phyloP scores from a whole-genome alignment of 2,888 invertebrate genomes.

The Notodonta dromedarius region DNA sequence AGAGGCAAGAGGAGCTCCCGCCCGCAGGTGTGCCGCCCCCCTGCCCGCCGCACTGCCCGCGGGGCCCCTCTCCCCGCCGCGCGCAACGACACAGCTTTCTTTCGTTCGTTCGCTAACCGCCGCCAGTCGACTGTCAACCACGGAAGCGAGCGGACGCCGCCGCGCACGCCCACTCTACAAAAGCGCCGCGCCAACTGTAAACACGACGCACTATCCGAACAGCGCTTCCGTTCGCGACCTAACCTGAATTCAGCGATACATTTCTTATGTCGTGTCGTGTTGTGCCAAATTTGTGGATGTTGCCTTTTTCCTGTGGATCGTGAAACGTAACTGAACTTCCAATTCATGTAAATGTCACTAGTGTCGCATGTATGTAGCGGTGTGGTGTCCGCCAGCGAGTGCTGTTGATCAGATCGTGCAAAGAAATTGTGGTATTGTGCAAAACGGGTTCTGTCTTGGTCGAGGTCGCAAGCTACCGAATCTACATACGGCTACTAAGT shows the following conservation, averaged over 20 bases:
- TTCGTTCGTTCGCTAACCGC: slow-evolving; percentile 45
- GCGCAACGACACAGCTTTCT: slow-evolving; percentile 63
- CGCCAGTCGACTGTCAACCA: slow-evolving; percentile 78
- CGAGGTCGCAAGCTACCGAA: slow-evolving; percentile 65
- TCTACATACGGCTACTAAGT: slow-evolving; percentile 55
- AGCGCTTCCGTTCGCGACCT: slow-evolving; percentile 74
- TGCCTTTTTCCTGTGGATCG: slow-evolving; percentile 59
- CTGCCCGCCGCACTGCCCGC: slow-evolving; percentile 50
- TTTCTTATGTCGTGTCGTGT: slow-evolving; percentile 70
- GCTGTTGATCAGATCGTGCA: slow-evolving; percentile 64
- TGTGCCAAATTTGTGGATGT: slow-evolving; percentile 75
- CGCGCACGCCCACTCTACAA: slow-evolving; percentile 39
- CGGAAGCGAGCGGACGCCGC: slow-evolving; percentile 58
- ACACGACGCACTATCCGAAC: slow-evolving; percentile 78
- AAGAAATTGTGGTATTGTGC: slow-evolving; percentile 75
- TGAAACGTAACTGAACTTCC: slow-evolving; percentile 65
- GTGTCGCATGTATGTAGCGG: slow-evolving; percentile 67
- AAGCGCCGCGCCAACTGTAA: slow-evolving; percentile 79
- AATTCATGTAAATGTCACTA: slow-evolving; percentile 74
- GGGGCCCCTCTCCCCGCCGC: slow-evolving; percentile 56
- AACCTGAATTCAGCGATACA: slow-evolving; percentile 67
- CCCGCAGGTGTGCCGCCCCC: slow-evolving; percentile 73
- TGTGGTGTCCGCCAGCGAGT: slow-evolving; percentile 69
- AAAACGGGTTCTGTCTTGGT: slow-evolving; percentile 66
- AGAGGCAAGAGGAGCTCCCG: slow-evolving; percentile 64